Evolutionary conservation across 2,113 vertebrate species (phyloP), one percentile per base, ranked within the genome.

Genomic region (Micromys minutus): DNA sequence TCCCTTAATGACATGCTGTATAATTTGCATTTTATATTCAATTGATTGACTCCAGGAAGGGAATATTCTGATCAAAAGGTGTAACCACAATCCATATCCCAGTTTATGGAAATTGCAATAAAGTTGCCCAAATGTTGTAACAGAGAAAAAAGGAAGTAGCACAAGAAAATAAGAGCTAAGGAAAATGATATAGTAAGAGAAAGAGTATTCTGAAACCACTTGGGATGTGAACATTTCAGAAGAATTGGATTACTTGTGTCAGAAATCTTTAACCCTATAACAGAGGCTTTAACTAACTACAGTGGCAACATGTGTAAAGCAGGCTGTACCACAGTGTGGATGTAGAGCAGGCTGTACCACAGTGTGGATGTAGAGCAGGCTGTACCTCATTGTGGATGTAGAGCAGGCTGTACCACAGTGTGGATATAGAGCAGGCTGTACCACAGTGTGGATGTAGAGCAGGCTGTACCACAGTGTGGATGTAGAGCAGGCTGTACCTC

Each of bases 141-240:
- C 10, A 87, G 15, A 83, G 50, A 45, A 71, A 93, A n/a, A 91
- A 94, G 15, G 39, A 96, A 79, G 77, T 93, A 91, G 7, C 52
- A 55, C 19, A 61, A 90, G 75, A 93, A 88, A 91, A 84, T 31
- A 83, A 75, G 59, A 80, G 55, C n/a, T 76, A 94, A 80, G 91
- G 79, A 93, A 94, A 90, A 69, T 24, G 71, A 9, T 31, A n/a
- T 61, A 36, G 3, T 75, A 50, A 69, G 86, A 79, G 72, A 91
- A 93, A 74, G 83, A 91, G 5, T 83, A 39, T 50, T 57, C 92
- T 36, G 4, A 29, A 90, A 84, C 50, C 52, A 36, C 17, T 17
- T 71, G 45, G 81, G 57, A 45, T 39, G 2, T 65, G 71, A 80
- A 84, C 67, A n/a, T 47, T 84, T 65, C 31, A 3, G 13, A 95